Evolutionary conservation across 1,140 invertebrate species (phyloP).

Genomic region (Drosophila equinoxialis): DNA sequence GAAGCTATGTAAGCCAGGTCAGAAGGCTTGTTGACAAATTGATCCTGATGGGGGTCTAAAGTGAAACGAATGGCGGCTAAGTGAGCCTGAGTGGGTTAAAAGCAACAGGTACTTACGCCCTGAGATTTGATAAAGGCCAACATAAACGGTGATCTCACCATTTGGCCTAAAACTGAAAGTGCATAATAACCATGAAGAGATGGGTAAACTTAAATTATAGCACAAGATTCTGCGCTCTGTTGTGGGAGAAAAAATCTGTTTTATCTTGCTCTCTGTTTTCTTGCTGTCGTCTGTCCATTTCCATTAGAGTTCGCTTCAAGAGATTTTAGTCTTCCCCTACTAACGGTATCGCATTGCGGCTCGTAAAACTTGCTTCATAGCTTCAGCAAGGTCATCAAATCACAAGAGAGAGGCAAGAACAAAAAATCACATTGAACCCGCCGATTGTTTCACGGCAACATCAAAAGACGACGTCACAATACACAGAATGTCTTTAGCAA

Average conservation of each 20-base stretch:
- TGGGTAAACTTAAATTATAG: conserved; percentile 11
- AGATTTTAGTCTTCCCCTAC: conserved; percentile 7
- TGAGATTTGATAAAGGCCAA: conserved; percentile 10
- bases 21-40: conserved; percentile 53
- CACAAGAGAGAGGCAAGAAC: conserved; percentile 24
- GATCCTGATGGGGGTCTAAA: conserved; percentile 39
- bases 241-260: not conserved
- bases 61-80: conserved; percentile 40
- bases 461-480: conserved; percentile 62
- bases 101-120: conserved; percentile 16
- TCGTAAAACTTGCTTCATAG: conserved; percentile 57
- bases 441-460: conserved; percentile 62
- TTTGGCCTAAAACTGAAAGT: too few species aligned
- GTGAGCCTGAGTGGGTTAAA: conserved; percentile 39
- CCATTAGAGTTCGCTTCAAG: conserved; percentile 32
- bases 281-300: conserved; percentile 29
- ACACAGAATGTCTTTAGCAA: conserved; percentile 57
- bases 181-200: conserved; percentile 1
- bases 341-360: not conserved
- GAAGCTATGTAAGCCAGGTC: conserved; percentile 34
- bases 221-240: not conserved
- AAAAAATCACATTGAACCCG: conserved; percentile 42
- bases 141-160: conserved; percentile 6
- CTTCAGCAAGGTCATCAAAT: conserved; percentile 64
- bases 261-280: not conserved